phyloP scores from a whole-genome alignment of 2,888 invertebrate genomes.

The Cryptops parisi region DNA sequence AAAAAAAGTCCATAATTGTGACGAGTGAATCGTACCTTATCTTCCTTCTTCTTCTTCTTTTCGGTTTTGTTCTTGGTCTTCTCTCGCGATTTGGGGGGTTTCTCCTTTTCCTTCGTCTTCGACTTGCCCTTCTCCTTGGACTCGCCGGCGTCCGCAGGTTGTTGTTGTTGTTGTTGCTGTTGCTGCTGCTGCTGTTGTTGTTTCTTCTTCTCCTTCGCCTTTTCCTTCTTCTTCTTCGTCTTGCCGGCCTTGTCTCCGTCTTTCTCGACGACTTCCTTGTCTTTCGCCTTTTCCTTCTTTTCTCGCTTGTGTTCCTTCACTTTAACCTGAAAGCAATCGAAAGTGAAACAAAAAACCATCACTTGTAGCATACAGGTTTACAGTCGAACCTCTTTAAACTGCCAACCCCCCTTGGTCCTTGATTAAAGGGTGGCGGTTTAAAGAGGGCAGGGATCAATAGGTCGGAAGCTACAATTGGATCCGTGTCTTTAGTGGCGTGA shows the following conservation, averaged over 20 bases:
- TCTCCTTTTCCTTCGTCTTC: slow-evolving; percentile 11
- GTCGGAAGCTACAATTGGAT: too few relatives aligned
- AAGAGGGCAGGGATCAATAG: too few relatives aligned
- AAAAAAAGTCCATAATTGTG: too few relatives aligned
- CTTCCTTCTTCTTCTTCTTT: slow-evolving; percentile 14
- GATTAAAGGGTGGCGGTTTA: too few relatives aligned
- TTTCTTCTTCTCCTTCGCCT: slow-evolving; percentile 10
- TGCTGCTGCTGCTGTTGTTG: slow-evolving; percentile 4
- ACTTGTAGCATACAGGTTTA: too few relatives aligned
- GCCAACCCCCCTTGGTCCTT: too few relatives aligned
- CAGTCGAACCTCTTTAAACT: too few relatives aligned
- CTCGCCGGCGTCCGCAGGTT: not conserved
- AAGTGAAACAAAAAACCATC: too few relatives aligned
- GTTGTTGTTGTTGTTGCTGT: slow-evolving; percentile 8
- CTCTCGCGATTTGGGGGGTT: slow-evolving; percentile 11
- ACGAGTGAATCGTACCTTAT: slow-evolving; percentile 12
- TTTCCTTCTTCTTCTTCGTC: slow-evolving; percentile 11
- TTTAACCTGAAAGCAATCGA: not conserved
- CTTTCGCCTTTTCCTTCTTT: slow-evolving; percentile 7
- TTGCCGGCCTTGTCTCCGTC: slow-evolving; percentile 10
- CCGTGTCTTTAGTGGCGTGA: too few relatives aligned
- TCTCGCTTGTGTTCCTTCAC: slow-evolving; percentile 3
- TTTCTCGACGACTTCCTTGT: slow-evolving; percentile 1
- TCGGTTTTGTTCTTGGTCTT: slow-evolving; percentile 10
- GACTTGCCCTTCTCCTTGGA: slow-evolving; percentile 10